Evolutionary conservation across 1,140 invertebrate genomes (phyloP).

Genomic region (Cotesia typhae): DNA sequence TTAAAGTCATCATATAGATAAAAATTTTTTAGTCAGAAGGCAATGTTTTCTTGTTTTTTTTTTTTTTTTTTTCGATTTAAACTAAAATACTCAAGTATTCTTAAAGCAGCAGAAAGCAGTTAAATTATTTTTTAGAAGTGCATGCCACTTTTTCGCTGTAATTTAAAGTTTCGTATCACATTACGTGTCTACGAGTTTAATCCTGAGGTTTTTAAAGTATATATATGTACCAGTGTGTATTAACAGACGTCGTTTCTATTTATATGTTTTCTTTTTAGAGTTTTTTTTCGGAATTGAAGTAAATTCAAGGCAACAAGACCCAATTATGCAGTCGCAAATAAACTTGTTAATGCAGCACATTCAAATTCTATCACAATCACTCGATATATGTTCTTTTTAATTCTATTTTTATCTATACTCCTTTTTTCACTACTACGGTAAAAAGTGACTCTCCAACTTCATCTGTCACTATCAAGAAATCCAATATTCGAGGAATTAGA

Average conservation of each 20-base stretch:
- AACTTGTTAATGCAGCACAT: slow-evolving; percentile 43
- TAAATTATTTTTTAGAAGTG: neutral
- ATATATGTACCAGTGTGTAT: no score
- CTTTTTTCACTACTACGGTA: slow-evolving; percentile 31
- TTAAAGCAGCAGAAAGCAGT: slow-evolving; percentile 13
- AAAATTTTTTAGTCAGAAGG: neutral
- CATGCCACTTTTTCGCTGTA: neutral
- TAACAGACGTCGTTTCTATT: neutral
- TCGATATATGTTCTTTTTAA: slow-evolving; percentile 23
- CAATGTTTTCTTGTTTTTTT: neutral
- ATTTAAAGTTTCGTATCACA: neutral
- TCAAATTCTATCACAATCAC: slow-evolving; percentile 10
- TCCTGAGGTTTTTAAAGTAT: no score
- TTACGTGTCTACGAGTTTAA: neutral
- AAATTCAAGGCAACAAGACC: slow-evolving; percentile 41
- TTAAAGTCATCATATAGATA: neutral
- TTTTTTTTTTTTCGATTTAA: neutral
- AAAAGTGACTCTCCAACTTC: slow-evolving; percentile 18
- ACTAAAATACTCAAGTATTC: slow-evolving; percentile 11
- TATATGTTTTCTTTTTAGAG: neutral
- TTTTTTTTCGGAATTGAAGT: slow-evolving; percentile 2
- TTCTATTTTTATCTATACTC: slow-evolving; percentile 29
- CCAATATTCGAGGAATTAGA: slow-evolving; percentile 40
- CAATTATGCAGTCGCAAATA: slow-evolving; percentile 45
- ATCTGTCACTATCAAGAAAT: slow-evolving; percentile 23